Evolutionary conservation across 2,797 vertebrate genomes (phyloP), one percentile per base, ranked within the genome.

Genomic region (Siniperca scherzeri): DNA sequence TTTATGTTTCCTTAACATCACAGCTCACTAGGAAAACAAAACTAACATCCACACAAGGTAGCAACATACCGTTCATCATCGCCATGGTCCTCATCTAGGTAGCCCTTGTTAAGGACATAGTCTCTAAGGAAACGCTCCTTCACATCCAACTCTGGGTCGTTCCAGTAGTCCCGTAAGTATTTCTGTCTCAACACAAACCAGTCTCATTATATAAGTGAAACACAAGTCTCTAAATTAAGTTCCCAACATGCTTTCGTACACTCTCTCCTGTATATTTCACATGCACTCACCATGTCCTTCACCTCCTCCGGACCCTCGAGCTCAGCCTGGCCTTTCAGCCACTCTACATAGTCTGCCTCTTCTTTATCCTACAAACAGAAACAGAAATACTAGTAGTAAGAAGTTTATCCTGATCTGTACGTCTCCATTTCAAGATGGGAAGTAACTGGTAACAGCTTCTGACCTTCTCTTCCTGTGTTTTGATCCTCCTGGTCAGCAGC

Each of bases 71-170:
- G 90, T 6, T 95, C 94, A 0, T 93, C 92, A 0, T 93, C 91
- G 0, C 81, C 16, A 0, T 79, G 21, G 0, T 89, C 85, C 0
- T 78, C 92, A 0, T 97, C 95, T 8, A 93, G 82, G 46, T 98
- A 98, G 48, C 95, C 91, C 84, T 96, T 96, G 88, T 97, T 97
- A 9, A 98, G 96, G 61, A 98, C 69, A 13, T 97, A 98, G 86
- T 98, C 97, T 52, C 97, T 92, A n/a, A 99, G 94, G 93, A 98
- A 99, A 7, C 91, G 81, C 89, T 99, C 98, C 48, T 95, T 96
- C 16, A 97, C 96, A 0, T 98, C 97, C 91, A 99, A 90, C 81
- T 95, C 62, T 0, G 98, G 97, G 88, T 97, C 90, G 4, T 95
- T 97, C 98, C 98, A 99, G 81, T 96, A 98, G 61, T 97, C 96